Percentiles rank a stretch among this genome's conserved stretches.
These are phyloP conservation scores for Pyrgus malvae DNA, from an alignment of 2,888 invertebrate genomes.

Conservation along the genomic window DNA sequence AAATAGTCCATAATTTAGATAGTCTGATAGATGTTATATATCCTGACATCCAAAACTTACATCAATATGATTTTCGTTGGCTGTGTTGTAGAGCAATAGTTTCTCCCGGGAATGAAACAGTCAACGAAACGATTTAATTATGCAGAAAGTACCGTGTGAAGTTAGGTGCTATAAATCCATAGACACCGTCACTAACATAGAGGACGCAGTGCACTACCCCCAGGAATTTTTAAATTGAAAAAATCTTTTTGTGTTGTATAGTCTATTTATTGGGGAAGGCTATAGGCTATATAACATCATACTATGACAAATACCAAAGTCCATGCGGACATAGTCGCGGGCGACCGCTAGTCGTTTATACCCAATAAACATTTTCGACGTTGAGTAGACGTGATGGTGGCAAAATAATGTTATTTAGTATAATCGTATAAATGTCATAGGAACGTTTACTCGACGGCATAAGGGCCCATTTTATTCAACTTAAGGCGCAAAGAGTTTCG, in stretches of 20 bases:
- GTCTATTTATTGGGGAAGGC: no score
- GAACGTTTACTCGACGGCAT: no score
- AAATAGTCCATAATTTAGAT: conserved; percentile 31
- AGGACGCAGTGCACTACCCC: conserved; percentile 38
- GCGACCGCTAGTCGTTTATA: no score
- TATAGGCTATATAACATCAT: no score
- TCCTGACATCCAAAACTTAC: conserved; percentile 1
- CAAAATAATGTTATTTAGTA: no score
- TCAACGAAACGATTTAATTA: conserved; percentile 35
- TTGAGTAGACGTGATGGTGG: no score
- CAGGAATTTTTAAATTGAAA: conserved; percentile 41
- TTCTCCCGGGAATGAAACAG: conserved; percentile 39
- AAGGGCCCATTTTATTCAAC: no score
- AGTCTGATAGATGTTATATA: conserved; percentile 14
- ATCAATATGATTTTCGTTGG: conserved; percentile 34
- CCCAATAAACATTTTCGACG: no score
- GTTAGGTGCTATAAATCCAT: conserved; percentile 35
- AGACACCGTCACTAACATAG: conserved; percentile 37
- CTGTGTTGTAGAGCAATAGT: conserved; percentile 38
- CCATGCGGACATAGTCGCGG: no score
- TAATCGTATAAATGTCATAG: no score
- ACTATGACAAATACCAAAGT: no score
- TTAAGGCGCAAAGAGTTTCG: no score
- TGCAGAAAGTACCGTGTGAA: conserved; percentile 33
- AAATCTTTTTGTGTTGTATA: conserved; percentile 36